Conservation (phyloP, 1,140 invertebrate species). For the Saxidomus purpurata region DNA sequence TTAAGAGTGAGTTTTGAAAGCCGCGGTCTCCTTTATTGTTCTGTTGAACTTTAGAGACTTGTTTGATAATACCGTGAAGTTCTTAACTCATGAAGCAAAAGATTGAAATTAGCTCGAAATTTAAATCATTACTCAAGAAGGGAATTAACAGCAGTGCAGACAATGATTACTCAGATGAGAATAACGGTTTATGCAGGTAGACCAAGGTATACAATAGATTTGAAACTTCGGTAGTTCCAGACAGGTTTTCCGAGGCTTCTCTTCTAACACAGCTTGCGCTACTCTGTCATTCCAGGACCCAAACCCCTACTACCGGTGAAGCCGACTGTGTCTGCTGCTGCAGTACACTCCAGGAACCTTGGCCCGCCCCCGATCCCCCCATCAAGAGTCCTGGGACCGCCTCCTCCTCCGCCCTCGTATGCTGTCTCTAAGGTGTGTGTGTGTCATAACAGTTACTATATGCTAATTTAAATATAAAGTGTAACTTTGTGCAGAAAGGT, state of each 20-base stretch:
- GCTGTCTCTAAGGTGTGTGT: constrained; percentile 8
- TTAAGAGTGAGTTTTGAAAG: no score
- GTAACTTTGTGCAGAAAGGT: no score
- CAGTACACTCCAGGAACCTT: background rate
- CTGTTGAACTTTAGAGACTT: no score
- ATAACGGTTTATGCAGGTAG: no score
- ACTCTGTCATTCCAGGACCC: constrained; percentile 16
- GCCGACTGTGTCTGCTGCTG: constrained; percentile 1
- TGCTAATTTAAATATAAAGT: background rate
- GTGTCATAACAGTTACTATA: background rate
- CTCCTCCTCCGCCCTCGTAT: constrained; percentile 15
- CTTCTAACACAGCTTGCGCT: background rate
- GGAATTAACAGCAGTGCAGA: no score
- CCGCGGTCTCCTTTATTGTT: no score
- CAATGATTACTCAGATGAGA: no score
- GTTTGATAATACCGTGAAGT: no score
- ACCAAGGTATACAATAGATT: no score
- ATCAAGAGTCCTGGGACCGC: background rate
- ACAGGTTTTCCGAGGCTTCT: background rate
- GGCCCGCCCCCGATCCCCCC: constrained; percentile 24
- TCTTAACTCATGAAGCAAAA: no score
- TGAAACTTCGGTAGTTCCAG: background rate
- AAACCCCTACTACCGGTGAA: constrained; percentile 34
- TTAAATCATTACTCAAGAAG: no score
- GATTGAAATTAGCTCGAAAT: no score